Conservation (phyloP, 2,797 vertebrate species). For the Alcedo atthis region DNA sequence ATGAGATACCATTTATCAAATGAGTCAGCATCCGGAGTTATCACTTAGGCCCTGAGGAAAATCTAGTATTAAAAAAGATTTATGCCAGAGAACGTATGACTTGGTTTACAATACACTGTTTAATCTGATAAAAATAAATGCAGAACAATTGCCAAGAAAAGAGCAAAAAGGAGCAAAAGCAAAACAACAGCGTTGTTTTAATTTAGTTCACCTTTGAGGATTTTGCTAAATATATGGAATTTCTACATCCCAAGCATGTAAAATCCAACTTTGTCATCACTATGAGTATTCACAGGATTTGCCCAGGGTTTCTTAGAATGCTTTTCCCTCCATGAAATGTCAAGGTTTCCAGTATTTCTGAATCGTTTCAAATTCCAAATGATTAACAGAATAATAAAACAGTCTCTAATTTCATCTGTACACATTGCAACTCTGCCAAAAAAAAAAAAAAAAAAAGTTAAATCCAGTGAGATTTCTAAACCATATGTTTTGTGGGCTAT, state of each 20-base stretch:
- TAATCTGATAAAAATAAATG: conserved; percentile 38
- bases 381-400: neutral
- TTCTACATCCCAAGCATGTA: neutral
- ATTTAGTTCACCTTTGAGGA: conserved; percentile 13
- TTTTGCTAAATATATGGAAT: neutral
- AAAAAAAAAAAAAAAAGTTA: neutral
- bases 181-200: neutral
- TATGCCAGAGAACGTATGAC: conserved; percentile 14
- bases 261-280: neutral
- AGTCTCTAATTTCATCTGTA: neutral
- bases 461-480: neutral
- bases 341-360: neutral
- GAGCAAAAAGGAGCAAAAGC: neutral
- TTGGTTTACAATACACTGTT: conserved; percentile 1
- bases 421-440: neutral
- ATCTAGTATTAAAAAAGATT: conserved; percentile 14
- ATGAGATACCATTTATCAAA: conserved; percentile 42
- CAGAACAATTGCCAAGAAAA: conserved; percentile 5
- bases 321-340: neutral
- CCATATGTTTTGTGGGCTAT: neutral
- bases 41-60: conserved; percentile 28
- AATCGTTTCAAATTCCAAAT: neutral
- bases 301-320: neutral
- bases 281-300: neutral
- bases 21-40: conserved; percentile 51